phyloP scores from a whole-genome alignment of 2,797 vertebrate species.

The Rhinella marina region DNA sequence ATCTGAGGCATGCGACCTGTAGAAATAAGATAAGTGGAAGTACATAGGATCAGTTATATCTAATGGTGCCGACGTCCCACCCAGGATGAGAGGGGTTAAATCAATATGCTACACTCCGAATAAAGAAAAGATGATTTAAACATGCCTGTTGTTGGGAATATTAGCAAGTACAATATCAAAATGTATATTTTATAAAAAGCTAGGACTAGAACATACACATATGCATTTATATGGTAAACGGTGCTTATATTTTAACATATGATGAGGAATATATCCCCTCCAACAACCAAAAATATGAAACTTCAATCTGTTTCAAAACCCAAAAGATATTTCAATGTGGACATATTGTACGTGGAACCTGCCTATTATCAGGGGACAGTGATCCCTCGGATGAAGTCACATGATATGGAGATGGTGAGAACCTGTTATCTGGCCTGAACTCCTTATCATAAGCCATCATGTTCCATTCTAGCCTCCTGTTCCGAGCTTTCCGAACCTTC shows the following conservation, averaged over 20 bases:
- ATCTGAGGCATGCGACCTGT: constrained; percentile 84
- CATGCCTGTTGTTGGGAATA: background rate
- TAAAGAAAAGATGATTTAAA: background rate
- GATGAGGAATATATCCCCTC: background rate
- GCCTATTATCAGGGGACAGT: constrained; percentile 90
- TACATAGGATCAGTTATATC: background rate
- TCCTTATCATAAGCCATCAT: constrained; percentile 93
- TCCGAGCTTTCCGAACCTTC: constrained; percentile 91
- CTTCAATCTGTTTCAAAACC: background rate
- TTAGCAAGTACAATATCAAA: background rate
- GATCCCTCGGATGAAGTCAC: constrained; percentile 91
- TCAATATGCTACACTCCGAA: background rate
- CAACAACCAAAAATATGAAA: background rate
- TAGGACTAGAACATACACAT: background rate
- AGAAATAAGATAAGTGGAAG: constrained; percentile 24
- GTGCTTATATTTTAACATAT: background rate
- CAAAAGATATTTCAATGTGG: constrained; percentile 17
- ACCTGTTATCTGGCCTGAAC: constrained; percentile 87
- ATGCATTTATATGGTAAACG: background rate
- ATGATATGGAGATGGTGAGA: constrained; percentile 90
- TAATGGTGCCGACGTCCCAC: constrained; percentile 37
- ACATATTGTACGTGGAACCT: constrained; percentile 66
- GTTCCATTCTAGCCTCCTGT: constrained; percentile 92
- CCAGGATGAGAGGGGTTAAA: constrained; percentile 23
- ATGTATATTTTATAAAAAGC: background rate